Evolutionary conservation across 2,113 vertebrate species (phyloP).

Genomic region (Heterocephalus glaber): DNA sequence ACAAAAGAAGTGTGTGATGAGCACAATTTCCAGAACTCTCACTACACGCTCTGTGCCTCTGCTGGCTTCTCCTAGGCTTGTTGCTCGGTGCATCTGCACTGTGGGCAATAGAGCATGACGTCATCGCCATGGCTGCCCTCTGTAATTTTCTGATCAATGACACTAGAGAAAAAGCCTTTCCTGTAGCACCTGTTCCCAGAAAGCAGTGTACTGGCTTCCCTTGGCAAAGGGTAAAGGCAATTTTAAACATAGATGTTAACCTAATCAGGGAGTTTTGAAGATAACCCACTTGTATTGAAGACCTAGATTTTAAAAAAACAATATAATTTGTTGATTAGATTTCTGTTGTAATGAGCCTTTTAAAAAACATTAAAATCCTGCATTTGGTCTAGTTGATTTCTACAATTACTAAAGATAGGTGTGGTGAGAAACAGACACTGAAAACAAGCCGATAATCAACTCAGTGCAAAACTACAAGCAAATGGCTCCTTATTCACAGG

Average conservation of each 20-base stretch:
- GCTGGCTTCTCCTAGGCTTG: background rate
- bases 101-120: background rate
- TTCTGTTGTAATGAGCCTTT: background rate
- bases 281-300: background rate
- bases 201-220: background rate
- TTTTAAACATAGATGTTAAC: slow-evolving; percentile 37
- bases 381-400: background rate
- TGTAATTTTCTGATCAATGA: background rate
- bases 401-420: background rate
- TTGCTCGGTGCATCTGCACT: background rate
- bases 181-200: background rate
- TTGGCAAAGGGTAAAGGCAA: background rate
- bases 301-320: background rate
- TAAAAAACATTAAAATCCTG: background rate
- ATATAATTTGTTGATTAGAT: background rate
- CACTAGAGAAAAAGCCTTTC: background rate
- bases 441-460: background rate
- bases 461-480: background rate
- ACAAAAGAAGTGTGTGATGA: background rate
- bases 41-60: background rate
- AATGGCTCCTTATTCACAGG: background rate
- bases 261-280: background rate
- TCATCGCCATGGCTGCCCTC: background rate
- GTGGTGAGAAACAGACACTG: background rate
- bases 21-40: background rate